These are phyloP conservation scores for Acipenser oxyrinchus DNA, from an alignment of 2,797 vertebrate species.

Conservation along the genomic window DNA sequence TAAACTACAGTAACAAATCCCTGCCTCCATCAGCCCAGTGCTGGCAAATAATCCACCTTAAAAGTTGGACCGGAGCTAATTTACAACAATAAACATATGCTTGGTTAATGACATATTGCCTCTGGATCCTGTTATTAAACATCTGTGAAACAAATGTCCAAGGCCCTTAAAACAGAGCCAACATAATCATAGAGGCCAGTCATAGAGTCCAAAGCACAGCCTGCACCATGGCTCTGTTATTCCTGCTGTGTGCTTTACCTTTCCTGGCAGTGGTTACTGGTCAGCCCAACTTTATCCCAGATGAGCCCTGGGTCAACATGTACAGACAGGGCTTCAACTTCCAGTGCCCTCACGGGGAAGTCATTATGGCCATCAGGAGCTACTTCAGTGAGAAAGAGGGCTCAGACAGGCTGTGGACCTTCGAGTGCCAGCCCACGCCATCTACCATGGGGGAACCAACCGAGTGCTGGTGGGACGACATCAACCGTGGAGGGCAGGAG, in stretches of 20 bases:
- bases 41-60: conserved; percentile 69
- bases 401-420: conserved; percentile 84
- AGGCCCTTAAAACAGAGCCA: conserved; percentile 60
- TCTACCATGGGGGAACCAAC: conserved; percentile 74
- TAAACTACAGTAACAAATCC: conserved; percentile 36
- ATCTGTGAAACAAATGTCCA: conserved; percentile 84
- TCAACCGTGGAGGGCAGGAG: conserved; percentile 82
- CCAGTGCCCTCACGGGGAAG: conserved; percentile 88
- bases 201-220: conserved; percentile 38
- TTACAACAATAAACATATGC: conserved; percentile 41
- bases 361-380: conserved; percentile 78
- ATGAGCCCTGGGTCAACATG: conserved; percentile 77
- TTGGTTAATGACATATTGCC: conserved; percentile 68
- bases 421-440: conserved; percentile 81
- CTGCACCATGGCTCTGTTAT: conserved; percentile 65
- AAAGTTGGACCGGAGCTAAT: conserved; percentile 39
- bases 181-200: conserved; percentile 42
- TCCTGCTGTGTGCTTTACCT: conserved; percentile 47
- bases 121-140: conserved; percentile 64
- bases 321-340: conserved; percentile 92
- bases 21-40: neutral
- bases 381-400: conserved; percentile 80
- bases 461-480: conserved; percentile 98
- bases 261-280: conserved; percentile 55
- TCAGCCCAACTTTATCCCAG: conserved; percentile 62